Evolutionary conservation across 2,113 vertebrate species (phyloP).

Genomic region (Caretta caretta): DNA sequence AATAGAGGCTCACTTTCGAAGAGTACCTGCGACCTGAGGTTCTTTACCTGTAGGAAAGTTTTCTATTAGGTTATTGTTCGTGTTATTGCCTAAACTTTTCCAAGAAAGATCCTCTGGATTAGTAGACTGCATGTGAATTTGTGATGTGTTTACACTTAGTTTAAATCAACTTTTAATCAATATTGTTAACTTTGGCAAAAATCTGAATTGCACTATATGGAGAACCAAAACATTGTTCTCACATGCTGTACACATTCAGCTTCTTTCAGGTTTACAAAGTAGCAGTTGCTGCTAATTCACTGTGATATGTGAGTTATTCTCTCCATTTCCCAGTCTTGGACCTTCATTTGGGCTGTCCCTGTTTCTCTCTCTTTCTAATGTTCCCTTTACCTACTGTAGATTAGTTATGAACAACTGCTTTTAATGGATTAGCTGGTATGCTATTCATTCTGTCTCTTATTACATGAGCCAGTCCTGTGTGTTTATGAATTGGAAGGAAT

Average conservation of each 20-base stretch:
- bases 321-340: background rate
- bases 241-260: background rate
- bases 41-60: background rate
- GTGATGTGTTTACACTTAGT: background rate
- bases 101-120: background rate
- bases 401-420: background rate
- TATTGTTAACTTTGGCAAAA: background rate
- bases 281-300: background rate
- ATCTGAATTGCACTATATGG: background rate
- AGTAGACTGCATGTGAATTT: background rate
- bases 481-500: background rate
- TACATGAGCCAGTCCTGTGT: background rate
- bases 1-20: constrained; percentile 87
- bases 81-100: background rate
- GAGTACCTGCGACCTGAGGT: background rate
- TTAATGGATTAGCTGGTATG: background rate
- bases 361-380: background rate
- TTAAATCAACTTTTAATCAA: background rate
- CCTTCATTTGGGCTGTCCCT: rapidly evolving
- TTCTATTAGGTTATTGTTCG: background rate
- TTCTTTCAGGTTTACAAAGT: background rate
- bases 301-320: background rate
- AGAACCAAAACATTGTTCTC: background rate
- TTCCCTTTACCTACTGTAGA: background rate
- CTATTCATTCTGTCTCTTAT: background rate